Evolutionary conservation across 2,888 invertebrate species (phyloP), one percentile per base, ranked within the genome.

Genomic region (Pterostichus madidus): DNA sequence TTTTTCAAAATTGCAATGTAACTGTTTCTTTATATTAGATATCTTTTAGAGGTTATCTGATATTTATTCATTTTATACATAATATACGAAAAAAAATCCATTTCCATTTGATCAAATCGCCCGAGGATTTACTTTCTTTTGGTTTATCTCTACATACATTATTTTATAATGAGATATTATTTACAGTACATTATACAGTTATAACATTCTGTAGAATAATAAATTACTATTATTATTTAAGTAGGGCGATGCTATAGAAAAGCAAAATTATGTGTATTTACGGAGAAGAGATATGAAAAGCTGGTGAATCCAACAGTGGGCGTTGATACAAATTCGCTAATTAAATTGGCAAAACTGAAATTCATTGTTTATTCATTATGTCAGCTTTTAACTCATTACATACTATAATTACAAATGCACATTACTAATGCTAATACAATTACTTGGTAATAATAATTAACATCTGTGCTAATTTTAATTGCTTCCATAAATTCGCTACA

Each of bases 281-380:
- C 24, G 3, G 24, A 24, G 24, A 24, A 24, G 24, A 24, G 1
- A 24, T 24, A 24, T 24, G 3, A 1, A 1, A 44, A 4, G 1
- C 4, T 44, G 11, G 10, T 49, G 11, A 13, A 11, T 11, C 49
- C 49, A 13, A 39, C 8, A 39, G 8, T 39, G 39, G 39, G 39
- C 6, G 6, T 0, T 39, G 39, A 39, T 39, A 39, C 5, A 39
- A 39, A 8, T 11, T n/a, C 13, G 2, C 49, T 49, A 49, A 49
- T 49, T 49, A 49, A 49, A 8, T 49, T 13, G 13, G 5, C 49
- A 49, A 49, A 49, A 49, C 13, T 49, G 11, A 11, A 49, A 49
- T 49, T 49, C 49, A 49, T n/a, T 49, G 49, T 49, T 49, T 49
- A 49, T 49, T 49, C 49, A 49, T 49, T 49, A 49, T 49, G 49